Base-by-base conservation (phyloP, 2,888 invertebrate genomes). In the Mythimna pallens region DNA sequence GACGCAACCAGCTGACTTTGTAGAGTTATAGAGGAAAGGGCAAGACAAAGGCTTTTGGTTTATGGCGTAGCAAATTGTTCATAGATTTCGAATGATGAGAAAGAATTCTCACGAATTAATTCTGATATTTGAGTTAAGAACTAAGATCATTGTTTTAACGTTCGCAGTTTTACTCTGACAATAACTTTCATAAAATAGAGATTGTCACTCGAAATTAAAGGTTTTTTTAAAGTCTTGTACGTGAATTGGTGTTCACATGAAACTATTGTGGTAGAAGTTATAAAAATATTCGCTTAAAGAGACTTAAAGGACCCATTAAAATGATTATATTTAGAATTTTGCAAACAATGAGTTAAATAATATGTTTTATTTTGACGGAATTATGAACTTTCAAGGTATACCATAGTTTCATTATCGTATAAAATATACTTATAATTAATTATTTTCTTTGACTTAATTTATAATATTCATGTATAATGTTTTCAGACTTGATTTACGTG, bases 31-130 rank as follows among this genome's bases (percentile, higher is more conserved):
- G 14, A 78, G 12, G 55, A 10, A 40, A 20, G n/a, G 10, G 17
- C 30, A 20, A 20, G 52, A 76, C 65, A 78, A 65, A 76, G 76
- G 30, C 25, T 50, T 50, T 25, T 20, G 9, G 5, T 20, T 43
- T 47, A n/a, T 2, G 8, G 20, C 10, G 9, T n/a, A 25, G 20
- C 22, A 43, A 22, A 3, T 25, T 6, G 17, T 47, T 54, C 17
- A 22, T n/a, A 14, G 7, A 43, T 17, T 47, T 2, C 17, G 17
- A 47, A 47, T 1, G 34, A 10, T 20, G 22, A 9, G 9, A 43
- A 71, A 20, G 14, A 52, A 14, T 58, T 54, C 34, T 47, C 5
- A 14, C 14, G 17, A 47, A 47, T 47, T 47, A 5, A 47, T 47
- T 47, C 17, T 47, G 17, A 3, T 7, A 3, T 54, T 22, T 54